Conservation (phyloP, 2,113 vertebrate species). For the Chamaetylas fuelleborni region DNA sequence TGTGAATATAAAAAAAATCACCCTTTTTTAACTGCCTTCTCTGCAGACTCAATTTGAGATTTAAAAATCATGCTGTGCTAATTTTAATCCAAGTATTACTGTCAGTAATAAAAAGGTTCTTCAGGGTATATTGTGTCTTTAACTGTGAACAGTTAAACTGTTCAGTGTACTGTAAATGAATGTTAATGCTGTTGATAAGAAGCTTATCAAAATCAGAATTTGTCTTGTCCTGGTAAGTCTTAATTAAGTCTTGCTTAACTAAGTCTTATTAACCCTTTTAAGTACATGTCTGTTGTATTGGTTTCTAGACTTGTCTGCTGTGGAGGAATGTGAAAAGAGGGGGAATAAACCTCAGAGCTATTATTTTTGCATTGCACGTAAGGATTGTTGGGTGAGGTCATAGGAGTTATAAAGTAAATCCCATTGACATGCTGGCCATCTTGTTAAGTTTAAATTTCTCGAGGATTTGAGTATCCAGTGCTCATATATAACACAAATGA, state of each 20-base stretch:
- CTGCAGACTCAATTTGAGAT: slow-evolving; percentile 23
- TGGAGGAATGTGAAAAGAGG: not conserved
- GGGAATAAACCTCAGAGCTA: not conserved
- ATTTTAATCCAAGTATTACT: slow-evolving; percentile 35
- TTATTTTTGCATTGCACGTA: not conserved
- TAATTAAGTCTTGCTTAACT: not conserved
- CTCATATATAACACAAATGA: not conserved
- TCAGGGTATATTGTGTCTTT: not conserved
- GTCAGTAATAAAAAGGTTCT: slow-evolving; percentile 41
- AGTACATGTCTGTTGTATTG: not conserved
- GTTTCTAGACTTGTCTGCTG: not conserved
- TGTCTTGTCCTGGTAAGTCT: not conserved
- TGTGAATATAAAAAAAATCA: not conserved
- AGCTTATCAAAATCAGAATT: slow-evolving; percentile 6
- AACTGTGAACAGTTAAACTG: not conserved
- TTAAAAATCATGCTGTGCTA: slow-evolving; percentile 51
- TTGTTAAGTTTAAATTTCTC: not conserved
- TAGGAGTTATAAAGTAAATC: not conserved
- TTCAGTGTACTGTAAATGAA: not conserved
- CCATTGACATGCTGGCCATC: not conserved
- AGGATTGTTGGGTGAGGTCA: not conserved
- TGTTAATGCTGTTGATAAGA: not conserved
- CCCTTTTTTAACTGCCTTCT: slow-evolving; percentile 35
- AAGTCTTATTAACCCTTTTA: not conserved
- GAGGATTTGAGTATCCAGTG: not conserved